Conservation (phyloP, 2,888 invertebrate species). For the Meta bourneti region DNA sequence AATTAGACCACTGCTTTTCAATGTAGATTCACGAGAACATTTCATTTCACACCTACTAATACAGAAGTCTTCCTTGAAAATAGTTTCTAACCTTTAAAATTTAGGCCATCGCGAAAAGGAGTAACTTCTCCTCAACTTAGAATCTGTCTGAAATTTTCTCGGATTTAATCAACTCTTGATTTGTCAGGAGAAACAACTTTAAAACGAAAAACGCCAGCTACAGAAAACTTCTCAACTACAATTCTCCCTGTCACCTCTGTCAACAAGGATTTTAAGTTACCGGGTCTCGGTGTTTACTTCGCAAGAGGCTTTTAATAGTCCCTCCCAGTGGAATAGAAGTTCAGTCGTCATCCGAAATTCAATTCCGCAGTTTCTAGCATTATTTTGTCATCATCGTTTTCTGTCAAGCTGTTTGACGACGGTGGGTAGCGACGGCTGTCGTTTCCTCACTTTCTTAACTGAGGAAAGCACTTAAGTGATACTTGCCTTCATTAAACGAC, state of each 20-base stretch:
- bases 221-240: neutral
- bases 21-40: no score
- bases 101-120: neutral
- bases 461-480: neutral
- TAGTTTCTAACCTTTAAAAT: no score
- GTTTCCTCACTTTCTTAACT: neutral
- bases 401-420: conserved; percentile 18
- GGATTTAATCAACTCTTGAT: neutral
- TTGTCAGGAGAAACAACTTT: neutral
- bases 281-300: neutral
- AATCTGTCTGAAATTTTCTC: neutral
- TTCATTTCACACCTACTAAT: no score
- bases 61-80: no score
- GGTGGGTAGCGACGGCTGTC: neutral
- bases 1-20: no score
- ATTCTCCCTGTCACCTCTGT: neutral
- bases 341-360: conserved; percentile 7
- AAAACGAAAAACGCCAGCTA: neutral
- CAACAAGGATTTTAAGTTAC: conserved; percentile 1
- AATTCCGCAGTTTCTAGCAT: conserved; percentile 20
- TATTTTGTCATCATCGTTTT: conserved; percentile 62
- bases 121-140: neutral
- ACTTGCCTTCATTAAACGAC: neutral
- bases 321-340: neutral
- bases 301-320: conserved; percentile 2